Conservation (phyloP, 2,797 vertebrate species). For the Lithobates pipiens region DNA sequence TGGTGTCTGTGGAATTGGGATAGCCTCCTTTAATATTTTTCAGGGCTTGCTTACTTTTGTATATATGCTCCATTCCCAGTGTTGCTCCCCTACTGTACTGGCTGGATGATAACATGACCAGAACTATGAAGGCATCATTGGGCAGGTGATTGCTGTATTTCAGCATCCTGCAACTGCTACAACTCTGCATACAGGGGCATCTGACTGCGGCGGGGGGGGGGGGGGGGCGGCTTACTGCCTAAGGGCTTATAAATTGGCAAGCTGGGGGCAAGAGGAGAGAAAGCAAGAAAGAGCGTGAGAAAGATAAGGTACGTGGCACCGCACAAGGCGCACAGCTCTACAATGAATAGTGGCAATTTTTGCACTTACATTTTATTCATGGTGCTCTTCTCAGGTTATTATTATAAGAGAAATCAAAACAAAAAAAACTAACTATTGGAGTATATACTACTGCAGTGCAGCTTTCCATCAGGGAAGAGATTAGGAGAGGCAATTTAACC, state of each 20-base stretch:
- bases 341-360: neutral
- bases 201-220: too few species aligned
- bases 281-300: too few species aligned
- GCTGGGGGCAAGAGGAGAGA: too few species aligned
- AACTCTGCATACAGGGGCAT: too few species aligned
- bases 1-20: too few species aligned
- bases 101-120: neutral
- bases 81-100: neutral
- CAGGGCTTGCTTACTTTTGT: too few species aligned
- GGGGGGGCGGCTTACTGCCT: too few species aligned
- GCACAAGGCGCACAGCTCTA: neutral
- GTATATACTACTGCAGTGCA: neutral
- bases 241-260: too few species aligned
- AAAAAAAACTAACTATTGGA: neutral
- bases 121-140: neutral
- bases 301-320: neutral
- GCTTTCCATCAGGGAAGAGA: slow-evolving; percentile 6
- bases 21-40: too few species aligned
- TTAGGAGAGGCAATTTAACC: neutral
- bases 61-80: neutral
- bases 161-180: neutral
- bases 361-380: neutral
- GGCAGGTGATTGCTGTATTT: neutral
- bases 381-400: neutral
- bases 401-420: neutral